phyloP scores from a whole-genome alignment of 35 echinoderm and acorn worm species.

The Anneissia japonica region DNA sequence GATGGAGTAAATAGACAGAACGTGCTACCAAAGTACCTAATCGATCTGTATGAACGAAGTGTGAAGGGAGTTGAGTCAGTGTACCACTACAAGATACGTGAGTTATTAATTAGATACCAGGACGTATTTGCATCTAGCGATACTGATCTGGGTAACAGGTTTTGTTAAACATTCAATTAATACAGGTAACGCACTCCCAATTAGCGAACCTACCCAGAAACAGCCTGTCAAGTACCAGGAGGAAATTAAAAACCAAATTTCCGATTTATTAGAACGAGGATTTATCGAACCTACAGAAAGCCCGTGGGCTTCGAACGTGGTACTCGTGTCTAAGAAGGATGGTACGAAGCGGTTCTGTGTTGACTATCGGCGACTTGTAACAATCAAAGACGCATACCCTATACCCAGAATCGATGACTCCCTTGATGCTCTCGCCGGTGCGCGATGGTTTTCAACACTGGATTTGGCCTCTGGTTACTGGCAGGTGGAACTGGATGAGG shows the following conservation, averaged over 20 bases:
- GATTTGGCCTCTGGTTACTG: slow-evolving; percentile 49
- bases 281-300: slow-evolving; percentile 34
- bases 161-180: slow-evolving; percentile 48
- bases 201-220: slow-evolving; percentile 18
- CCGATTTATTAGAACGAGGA: slow-evolving; percentile 7
- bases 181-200: slow-evolving; percentile 5
- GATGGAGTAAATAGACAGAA: background rate
- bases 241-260: slow-evolving; percentile 23
- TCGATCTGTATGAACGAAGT: background rate
- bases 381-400: slow-evolving; percentile 46
- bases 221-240: slow-evolving; percentile 12
- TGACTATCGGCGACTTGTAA: slow-evolving; percentile 41
- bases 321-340: slow-evolving; percentile 54
- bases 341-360: slow-evolving; percentile 42
- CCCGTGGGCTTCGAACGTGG: slow-evolving; percentile 36
- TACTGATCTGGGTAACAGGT: slow-evolving; percentile 44
- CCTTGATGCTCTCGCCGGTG: slow-evolving; percentile 19
- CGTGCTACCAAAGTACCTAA: background rate
- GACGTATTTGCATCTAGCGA: slow-evolving; percentile 28
- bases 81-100: background rate
- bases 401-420: slow-evolving; percentile 43
- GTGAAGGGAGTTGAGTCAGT: background rate
- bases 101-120: slow-evolving; percentile 31
- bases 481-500: slow-evolving; percentile 53
- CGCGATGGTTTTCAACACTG: slow-evolving; percentile 20